Conservation (phyloP, 2,888 invertebrate genomes). For the Thecophora atra region DNA sequence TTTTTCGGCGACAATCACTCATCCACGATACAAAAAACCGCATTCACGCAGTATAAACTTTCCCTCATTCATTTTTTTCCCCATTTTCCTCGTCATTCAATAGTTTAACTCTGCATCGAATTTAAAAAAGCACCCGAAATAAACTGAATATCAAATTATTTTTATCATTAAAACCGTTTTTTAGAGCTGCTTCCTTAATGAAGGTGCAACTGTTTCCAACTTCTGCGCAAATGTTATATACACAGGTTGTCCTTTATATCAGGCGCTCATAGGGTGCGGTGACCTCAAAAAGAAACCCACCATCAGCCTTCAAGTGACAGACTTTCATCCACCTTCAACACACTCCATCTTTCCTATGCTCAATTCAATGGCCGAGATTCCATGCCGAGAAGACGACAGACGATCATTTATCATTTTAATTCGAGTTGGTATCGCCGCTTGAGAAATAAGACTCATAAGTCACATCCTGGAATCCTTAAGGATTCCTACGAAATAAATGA, state of each 20-base stretch:
- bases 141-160: too few species aligned
- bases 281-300: too few species aligned
- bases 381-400: not conserved
- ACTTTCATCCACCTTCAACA: not conserved
- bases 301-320: not conserved
- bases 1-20: too few species aligned
- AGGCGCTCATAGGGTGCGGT: too few species aligned
- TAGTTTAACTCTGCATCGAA: too few species aligned
- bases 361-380: not conserved
- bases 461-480: constrained; percentile 28
- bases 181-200: too few species aligned
- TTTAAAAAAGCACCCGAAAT: too few species aligned
- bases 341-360: not conserved
- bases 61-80: too few species aligned
- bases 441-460: constrained; percentile 42
- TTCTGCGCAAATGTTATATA: not conserved
- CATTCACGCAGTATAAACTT: not conserved
- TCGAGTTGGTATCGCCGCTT: constrained; percentile 41
- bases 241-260: too few species aligned
- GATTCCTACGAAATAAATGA: constrained; percentile 21
- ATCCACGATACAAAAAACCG: too few species aligned
- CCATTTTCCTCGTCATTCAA: too few species aligned
- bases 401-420: constrained; percentile 46
- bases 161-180: too few species aligned
- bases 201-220: not conserved